Conservation (phyloP, 2,888 invertebrate species). For the Sphaeridia pumilis region DNA sequence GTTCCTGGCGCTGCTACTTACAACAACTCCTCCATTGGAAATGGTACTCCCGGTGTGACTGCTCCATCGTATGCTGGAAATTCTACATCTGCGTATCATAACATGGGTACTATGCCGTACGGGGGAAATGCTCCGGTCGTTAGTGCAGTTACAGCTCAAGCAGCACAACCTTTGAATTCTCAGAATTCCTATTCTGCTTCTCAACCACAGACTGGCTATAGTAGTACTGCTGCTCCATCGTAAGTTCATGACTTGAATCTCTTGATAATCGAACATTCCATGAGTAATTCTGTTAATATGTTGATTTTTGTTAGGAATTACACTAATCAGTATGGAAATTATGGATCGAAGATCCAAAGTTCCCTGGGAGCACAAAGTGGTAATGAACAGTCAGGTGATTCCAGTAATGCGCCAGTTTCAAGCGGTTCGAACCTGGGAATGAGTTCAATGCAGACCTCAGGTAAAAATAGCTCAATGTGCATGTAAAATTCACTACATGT, state of each 20-base stretch:
- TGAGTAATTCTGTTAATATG: too few relatives aligned
- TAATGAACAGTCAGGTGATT: slow-evolving; percentile 1
- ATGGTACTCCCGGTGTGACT: slow-evolving; percentile 5
- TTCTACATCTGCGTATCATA: slow-evolving; percentile 15
- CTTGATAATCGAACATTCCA: too few relatives aligned
- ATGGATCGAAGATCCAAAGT: slow-evolving; percentile 26
- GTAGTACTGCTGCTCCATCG: slow-evolving; percentile 12
- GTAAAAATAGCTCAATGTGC: too few relatives aligned
- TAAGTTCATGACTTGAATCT: too few relatives aligned
- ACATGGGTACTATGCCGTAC: slow-evolving; percentile 24
- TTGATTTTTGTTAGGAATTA: too few relatives aligned
- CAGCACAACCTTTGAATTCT: slow-evolving; percentile 18
- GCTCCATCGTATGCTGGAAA: slow-evolving; percentile 1
- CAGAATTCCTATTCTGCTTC: slow-evolving; percentile 18
- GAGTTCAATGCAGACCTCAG: too few relatives aligned
- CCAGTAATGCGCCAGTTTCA: too few relatives aligned
- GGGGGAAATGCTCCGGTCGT: slow-evolving; percentile 26
- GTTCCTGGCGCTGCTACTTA: slow-evolving; percentile 10
- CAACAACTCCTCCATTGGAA: slow-evolving; percentile 11
- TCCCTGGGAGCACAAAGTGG: slow-evolving; percentile 13
- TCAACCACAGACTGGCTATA: slow-evolving; percentile 22
- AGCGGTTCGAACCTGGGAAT: too few relatives aligned
- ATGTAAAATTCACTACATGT: too few relatives aligned
- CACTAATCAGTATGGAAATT: slow-evolving; percentile 29
- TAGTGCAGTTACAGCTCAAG: slow-evolving; percentile 21